Evolutionary conservation across 2,888 invertebrate species (phyloP).

Genomic region (Strigamia crassipes): DNA sequence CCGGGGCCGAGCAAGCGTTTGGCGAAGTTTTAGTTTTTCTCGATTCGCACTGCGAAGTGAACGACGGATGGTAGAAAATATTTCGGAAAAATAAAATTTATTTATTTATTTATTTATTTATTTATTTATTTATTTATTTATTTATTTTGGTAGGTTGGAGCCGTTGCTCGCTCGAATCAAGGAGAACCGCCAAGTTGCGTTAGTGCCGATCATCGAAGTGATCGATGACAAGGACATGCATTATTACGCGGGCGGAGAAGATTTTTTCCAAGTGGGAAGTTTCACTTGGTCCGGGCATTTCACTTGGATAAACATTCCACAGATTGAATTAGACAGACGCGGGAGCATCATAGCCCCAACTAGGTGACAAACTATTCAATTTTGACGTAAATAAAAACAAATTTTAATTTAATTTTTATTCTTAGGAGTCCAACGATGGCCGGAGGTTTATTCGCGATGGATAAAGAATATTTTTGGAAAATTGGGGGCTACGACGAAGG

Average conservation of each 20-base stretch:
- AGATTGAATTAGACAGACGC: slow-evolving; percentile 67
- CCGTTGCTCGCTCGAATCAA: slow-evolving; percentile 85
- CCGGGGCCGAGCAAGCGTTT: slow-evolving; percentile 80
- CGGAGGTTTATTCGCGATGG: slow-evolving; percentile 95
- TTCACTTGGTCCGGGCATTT: slow-evolving; percentile 91
- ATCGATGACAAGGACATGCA: slow-evolving; percentile 80
- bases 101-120: too few relatives aligned
- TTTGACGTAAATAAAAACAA: not conserved
- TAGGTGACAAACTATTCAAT: slow-evolving; percentile 59
- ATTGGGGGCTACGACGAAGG: slow-evolving; percentile 92
- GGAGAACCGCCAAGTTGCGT: slow-evolving; percentile 75
- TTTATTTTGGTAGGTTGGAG: slow-evolving; percentile 72
- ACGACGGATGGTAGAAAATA: slow-evolving; percentile 67
- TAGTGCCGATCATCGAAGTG: slow-evolving; percentile 94
- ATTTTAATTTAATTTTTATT: not conserved
- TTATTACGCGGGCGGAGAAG: slow-evolving; percentile 67
- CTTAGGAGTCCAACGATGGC: slow-evolving; percentile 91
- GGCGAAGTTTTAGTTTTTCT: slow-evolving; percentile 84
- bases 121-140: too few relatives aligned
- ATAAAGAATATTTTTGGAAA: slow-evolving; percentile 92
- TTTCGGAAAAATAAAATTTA: too few relatives aligned
- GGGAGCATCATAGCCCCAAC: slow-evolving; percentile 69
- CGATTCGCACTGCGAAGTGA: slow-evolving; percentile 90
- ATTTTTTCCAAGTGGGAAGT: slow-evolving; percentile 70
- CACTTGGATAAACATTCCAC: slow-evolving; percentile 83